A percentile compares a stretch with the other conserved stretches of the same genome.
phyloP scores from a whole-genome alignment of 1,140 invertebrate species.

The Vollenhovia emeryi region DNA sequence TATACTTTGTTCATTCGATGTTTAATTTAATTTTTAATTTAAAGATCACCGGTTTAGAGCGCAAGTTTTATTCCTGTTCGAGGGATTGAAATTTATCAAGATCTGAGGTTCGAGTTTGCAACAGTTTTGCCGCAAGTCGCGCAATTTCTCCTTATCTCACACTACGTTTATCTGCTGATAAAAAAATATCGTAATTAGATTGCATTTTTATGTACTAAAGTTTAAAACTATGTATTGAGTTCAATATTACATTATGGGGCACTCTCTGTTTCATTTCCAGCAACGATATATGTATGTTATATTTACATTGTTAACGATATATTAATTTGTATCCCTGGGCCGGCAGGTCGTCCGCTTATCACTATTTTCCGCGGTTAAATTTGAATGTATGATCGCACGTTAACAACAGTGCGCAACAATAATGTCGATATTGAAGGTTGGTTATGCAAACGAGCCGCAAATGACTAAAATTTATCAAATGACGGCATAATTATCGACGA shows the following conservation, averaged over 20 bases:
- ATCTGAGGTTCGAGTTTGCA: background rate
- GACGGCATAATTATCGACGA: background rate
- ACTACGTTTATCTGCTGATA: constrained; percentile 9
- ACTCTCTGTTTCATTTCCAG: background rate
- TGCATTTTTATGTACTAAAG: background rate
- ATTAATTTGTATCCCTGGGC: background rate
- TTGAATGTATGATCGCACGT: background rate
- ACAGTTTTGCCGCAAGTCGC: background rate
- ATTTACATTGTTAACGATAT: background rate
- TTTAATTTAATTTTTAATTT: background rate
- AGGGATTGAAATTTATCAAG: background rate
- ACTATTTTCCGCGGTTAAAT: background rate
- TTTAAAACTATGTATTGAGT: background rate
- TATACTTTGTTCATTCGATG: background rate
- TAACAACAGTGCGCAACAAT: background rate
- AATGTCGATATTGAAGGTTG: background rate
- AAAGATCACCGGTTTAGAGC: background rate
- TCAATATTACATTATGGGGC: background rate
- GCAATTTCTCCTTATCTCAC: background rate
- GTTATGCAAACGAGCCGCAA: background rate
- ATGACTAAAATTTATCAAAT: constrained; percentile 30
- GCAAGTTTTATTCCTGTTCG: background rate
- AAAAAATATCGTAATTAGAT: background rate
- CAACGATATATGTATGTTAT: background rate
- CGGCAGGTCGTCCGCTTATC: background rate